Evolutionary conservation across 2,113 vertebrate species (phyloP).

Genomic region (Hypomesus transpacificus): DNA sequence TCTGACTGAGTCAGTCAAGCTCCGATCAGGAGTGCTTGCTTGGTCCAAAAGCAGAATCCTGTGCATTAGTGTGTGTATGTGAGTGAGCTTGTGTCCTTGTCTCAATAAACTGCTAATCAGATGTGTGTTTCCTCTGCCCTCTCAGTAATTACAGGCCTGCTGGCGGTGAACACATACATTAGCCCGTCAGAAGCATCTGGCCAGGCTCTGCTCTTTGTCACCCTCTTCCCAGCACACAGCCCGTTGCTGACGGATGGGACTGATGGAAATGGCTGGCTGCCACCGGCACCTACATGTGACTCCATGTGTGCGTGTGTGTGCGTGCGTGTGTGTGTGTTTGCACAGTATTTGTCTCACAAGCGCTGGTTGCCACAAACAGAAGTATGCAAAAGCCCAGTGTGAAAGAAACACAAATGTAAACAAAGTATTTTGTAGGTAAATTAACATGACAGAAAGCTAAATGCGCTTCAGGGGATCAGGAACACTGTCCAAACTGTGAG

Average conservation of each 20-base stretch:
- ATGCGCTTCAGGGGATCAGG: slow-evolving; percentile 14
- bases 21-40: neutral
- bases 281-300: neutral
- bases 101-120: slow-evolving; percentile 67
- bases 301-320: neutral
- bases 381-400: slow-evolving; percentile 44
- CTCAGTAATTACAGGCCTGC: neutral
- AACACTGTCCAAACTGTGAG: neutral
- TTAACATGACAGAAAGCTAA: neutral
- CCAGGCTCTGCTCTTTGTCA: slow-evolving; percentile 3
- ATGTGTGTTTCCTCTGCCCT: slow-evolving; percentile 48
- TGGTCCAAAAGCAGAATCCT: slow-evolving; percentile 26
- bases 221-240: too few relatives aligned
- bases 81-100: slow-evolving; percentile 59
- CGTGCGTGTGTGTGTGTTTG: too few relatives aligned
- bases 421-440: slow-evolving; percentile 1
- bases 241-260: neutral
- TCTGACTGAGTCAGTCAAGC: neutral
- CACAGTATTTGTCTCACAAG: too few relatives aligned
- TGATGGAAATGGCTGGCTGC: slow-evolving; percentile 5
- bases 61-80: slow-evolving; percentile 8
- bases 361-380: slow-evolving; percentile 1
- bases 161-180: slow-evolving; percentile 6
- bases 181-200: neutral
- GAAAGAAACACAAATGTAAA: slow-evolving; percentile 45